Base-by-base conservation (phyloP, 1,140 invertebrate genomes). In the Eumeta japonica region DNA sequence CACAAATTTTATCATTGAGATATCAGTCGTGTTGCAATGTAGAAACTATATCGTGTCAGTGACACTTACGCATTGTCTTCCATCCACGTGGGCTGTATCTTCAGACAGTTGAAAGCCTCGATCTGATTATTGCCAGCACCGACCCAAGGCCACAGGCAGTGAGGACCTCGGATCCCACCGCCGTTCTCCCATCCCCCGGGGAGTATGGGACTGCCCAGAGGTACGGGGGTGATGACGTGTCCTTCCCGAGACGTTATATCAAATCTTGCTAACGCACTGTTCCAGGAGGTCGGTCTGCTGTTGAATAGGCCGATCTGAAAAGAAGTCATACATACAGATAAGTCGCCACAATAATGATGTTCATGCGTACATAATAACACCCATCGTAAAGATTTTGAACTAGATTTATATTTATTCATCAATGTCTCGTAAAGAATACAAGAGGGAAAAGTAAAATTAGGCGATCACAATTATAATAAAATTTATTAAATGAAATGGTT, bases 81-180 rank as follows among this genome's bases (percentile, higher is more conserved):
- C 68, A 71, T 73, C 68, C 68, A 73, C 7, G 66, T 68, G 0
- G 68, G 68, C 35, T 73, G 68, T 43, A 73, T 71, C 38, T 73
- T 73, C 29, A 73, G 45, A 31, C 68, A 73, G 35, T 73, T 73
- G 35, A 47, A 57, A 0, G 61, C 40, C 11, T 50, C 34, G 42
- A 71, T 67, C 10, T 57, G 35, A 7, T 33, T 41, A 16, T 62
- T 51, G 11, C 65, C 66, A 7, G 66, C 65, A 3, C 50, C 66
- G 0, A 59, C 55, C 64, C 65, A 67, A 0, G 70, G 66, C 70
- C 70, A 74, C 4, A 74, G 48, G 15, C 70, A 74, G 11, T 65
- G 58, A 1, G 66, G 59, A 0, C 70, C 66, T 38, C 50, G 55
- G 0, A 39, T 11, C 5, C 70, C 66, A 0, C 35, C 37, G 2